Evolutionary conservation across 2,113 vertebrate genomes (phyloP), one percentile per base, ranked within the genome.

Genomic region (Oncorhynchus masou): DNA sequence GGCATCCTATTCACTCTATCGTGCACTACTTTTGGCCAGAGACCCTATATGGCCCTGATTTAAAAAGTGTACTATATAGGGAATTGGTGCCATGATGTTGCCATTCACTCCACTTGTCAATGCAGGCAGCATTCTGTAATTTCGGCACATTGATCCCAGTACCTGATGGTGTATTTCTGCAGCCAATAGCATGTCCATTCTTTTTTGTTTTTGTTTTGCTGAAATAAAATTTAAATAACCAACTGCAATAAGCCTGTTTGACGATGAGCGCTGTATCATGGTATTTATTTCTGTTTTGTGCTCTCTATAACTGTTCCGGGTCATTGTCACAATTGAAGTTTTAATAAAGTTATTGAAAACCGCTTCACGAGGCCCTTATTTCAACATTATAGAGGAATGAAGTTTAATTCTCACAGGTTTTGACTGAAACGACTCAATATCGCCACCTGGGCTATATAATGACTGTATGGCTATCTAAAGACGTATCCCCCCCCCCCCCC

Each of bases 271-370:
- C 87, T 92, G 88, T 93, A 92, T 87, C 90, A 92, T 91, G 90
- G 92, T 92, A 90, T 92, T 92, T 91, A 91, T 92, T 92, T 91
- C 89, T 92, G 91, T 93, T 90, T 86, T 92, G 91, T 92, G 89
- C 88, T 82, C 88, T 82, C 88, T 90, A 84, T 92, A 89, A 72
- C 85, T 92, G 90, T 93, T 90, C 51, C 90, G 88, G 91, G 89
- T 93, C 90, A 92, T 86, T 91, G 85, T 91, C 85, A 92, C 84
- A 87, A 86, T 89, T 91, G 90, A 84, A 85, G 86, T 93, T 94
- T 93, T 92, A 94, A 92, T 94, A 94, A 94, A 91, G 89, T 83
- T 85, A 87, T 74, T 79, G 81, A 89, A 87, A 88, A 81, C 80
- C 71, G 77, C 29, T 51, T 70, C 8, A 84, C 12, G 31, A 34